Base-by-base conservation (phyloP, 2,113 vertebrate genomes). In the Misgurnus anguillicaudatus region DNA sequence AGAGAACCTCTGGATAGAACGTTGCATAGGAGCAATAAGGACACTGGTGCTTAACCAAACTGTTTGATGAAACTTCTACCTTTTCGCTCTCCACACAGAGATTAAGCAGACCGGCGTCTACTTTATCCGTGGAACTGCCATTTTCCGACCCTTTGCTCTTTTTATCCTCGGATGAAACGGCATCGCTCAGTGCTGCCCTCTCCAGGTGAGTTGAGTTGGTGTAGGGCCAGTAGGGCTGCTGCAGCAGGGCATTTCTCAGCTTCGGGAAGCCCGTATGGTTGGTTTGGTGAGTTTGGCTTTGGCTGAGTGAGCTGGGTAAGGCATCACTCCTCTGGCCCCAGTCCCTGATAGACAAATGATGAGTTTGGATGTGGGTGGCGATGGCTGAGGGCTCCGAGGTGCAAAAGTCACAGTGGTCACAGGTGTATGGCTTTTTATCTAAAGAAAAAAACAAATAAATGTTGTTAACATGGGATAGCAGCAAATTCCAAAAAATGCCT, bases 1-100 rank as follows among this genome's bases (percentile, higher is more conserved):
- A 98, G 74, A 99, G 93, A 9, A 98, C 96, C 86, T 99, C 97
- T 0, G 95, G 96, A 86, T 98, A 99, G 83, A 91, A 93, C 42
- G 94, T 95, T 68, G 92, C 93, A 83, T 99, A 95, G 82, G 88
- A 90, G 79, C 97, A 99, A 89, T 95, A 98, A 36, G 96, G 94
- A 63, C 97, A 99, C 0, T 91, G 94, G 87, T 98, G 95, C 61
- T 90, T 83, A 19, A 94, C 88, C 88, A 96, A 90, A 58, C 90
- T 87, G 17, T 93, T 91, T 78, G 90, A 89, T 5, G 63, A n/a
- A 68, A 71, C 73, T 13, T 8, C 84, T 9, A 55, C 75, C 31
- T 76, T 85, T 48, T 82, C 81, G 3, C 24, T 63, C 9, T 48
- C 10, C 0, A 83, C 47, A 21, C 80, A 91, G 60, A 92, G 81